Base-by-base conservation (phyloP, 2,797 vertebrate genomes). In the Crenichthys baileyi region DNA sequence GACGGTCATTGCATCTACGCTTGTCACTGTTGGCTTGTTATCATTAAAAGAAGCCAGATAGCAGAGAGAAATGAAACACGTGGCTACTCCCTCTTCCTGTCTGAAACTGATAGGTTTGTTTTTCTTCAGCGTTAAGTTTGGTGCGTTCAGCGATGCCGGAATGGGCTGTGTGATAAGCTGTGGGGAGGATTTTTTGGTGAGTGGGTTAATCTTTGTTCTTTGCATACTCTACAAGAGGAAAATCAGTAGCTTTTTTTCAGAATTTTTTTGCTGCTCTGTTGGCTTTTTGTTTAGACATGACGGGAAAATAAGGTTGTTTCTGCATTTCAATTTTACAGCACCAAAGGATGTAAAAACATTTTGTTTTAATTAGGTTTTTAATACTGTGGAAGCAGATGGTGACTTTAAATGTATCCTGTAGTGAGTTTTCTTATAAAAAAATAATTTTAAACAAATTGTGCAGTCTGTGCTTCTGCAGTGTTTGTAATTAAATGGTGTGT, bases 11-110 rank as follows among this genome's bases (percentile, higher is more conserved):
- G 79, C 88, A 73, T 73, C 79, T 78, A 63, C 31, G 90, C 86
- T 76, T 82, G 79, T 90, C 88, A 83, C 79, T 78, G 81, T 76
- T 79, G 68, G 72, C 68, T 79, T 78, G 79, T 89, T 90, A 83
- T 89, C 85, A 82, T 85, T 82, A 89, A 81, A 36, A 46, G 72
- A 73, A 84, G 73, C 80, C 84, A 79, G 85, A 91, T 85, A 88
- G 77, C 78, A 1, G 44, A 53, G 44, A 85, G 78, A 55, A 80
- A 76, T 18, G 13, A 82, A 90, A 84, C 75, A 80, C 75, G 18
- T 72, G 83, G 76, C 73, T 74, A 83, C 79, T 79, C 74, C 82
- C 77, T 85, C 50, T 56, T 67, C 67, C 39, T 29, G 26, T 75
- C 73, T 85, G 53, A 81, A 80, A 75, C 70, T 1, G 9, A 80